Conservation (phyloP, 2,797 vertebrate genomes). For the Brachyrhaphis roseni region DNA sequence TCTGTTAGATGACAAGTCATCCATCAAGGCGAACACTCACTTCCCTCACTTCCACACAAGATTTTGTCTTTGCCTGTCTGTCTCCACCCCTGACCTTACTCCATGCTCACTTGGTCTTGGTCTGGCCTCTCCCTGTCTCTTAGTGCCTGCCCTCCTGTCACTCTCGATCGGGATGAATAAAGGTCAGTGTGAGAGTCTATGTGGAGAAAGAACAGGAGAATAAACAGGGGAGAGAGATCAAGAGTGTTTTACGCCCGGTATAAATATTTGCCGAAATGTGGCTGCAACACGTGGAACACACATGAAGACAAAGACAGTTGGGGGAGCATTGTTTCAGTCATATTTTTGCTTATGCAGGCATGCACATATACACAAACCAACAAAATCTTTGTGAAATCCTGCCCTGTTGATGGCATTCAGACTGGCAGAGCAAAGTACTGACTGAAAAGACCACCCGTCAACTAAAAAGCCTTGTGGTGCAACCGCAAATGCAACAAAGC, state of each 20-base stretch:
- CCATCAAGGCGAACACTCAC: slow-evolving; percentile 62
- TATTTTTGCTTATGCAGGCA: slow-evolving; percentile 61
- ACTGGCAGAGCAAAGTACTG: slow-evolving; percentile 35
- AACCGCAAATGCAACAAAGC: slow-evolving; percentile 37
- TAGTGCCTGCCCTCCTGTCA: slow-evolving; percentile 72
- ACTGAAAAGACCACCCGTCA: slow-evolving; percentile 58
- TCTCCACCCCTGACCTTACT: slow-evolving; percentile 58
- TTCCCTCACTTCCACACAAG: slow-evolving; percentile 30
- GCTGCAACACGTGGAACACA: slow-evolving; percentile 84
- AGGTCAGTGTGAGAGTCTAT: slow-evolving; percentile 75
- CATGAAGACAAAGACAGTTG: slow-evolving; percentile 76
- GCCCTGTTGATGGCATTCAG: slow-evolving; percentile 43
- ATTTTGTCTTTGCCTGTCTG: slow-evolving; percentile 40
- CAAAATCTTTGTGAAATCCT: slow-evolving; percentile 52
- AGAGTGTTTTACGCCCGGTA: slow-evolving; percentile 83
- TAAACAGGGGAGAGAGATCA: slow-evolving; percentile 85
- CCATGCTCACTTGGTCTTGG: slow-evolving; percentile 56
- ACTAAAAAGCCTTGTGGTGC: slow-evolving; percentile 39
- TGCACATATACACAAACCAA: slow-evolving; percentile 59
- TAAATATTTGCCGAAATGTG: slow-evolving; percentile 87
- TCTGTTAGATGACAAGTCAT: slow-evolving; percentile 76
- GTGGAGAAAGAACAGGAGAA: slow-evolving; percentile 80
- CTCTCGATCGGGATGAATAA: slow-evolving; percentile 76
- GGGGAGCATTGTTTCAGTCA: slow-evolving; percentile 60
- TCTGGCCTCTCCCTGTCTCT: slow-evolving; percentile 43